A percentile compares a stretch with the other conserved stretches of the same genome.
phyloP scores from a whole-genome alignment of 2,888 invertebrate genomes.

The Phrixothrix hirtus region DNA sequence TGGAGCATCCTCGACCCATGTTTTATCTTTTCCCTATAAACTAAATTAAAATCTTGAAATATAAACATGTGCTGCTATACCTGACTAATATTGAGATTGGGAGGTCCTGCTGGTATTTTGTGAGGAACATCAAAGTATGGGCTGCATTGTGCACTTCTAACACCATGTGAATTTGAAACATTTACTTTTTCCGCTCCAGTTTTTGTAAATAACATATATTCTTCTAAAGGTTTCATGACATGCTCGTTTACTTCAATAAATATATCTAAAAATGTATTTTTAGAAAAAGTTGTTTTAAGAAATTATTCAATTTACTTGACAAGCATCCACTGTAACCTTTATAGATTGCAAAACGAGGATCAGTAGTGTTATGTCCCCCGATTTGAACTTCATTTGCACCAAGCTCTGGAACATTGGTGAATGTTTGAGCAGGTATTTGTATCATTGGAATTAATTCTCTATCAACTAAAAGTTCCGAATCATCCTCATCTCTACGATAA shows the following conservation, averaged over 20 bases:
- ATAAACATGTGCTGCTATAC: constrained; percentile 50
- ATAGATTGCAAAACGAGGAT: constrained; percentile 78
- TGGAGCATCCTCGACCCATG: constrained; percentile 85
- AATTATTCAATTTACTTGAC: constrained; percentile 66
- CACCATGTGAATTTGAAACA: constrained; percentile 84
- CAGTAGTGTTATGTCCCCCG: constrained; percentile 83
- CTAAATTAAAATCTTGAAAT: too few relatives aligned
- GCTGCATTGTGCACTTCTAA: constrained; percentile 84
- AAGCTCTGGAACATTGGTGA: constrained; percentile 68
- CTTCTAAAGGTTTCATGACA: constrained; percentile 89
- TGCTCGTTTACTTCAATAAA: constrained; percentile 82
- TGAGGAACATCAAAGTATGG: constrained; percentile 71
- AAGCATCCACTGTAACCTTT: constrained; percentile 88
- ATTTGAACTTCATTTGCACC: constrained; percentile 84
- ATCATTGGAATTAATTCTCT: constrained; percentile 72
- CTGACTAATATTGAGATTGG: constrained; percentile 62
- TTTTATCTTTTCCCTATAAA: constrained; percentile 74
- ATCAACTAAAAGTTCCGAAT: constrained; percentile 74
- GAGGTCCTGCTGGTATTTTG: constrained; percentile 62
- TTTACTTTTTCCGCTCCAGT: constrained; percentile 82
- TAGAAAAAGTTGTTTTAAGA: constrained; percentile 45
- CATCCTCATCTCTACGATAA: constrained; percentile 69
- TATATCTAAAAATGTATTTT: constrained; percentile 66
- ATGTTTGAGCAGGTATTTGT: constrained; percentile 69
- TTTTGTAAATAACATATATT: constrained; percentile 89